Evolutionary conservation across 2,888 invertebrate species (phyloP), one percentile per base, ranked within the genome.

Genomic region (Nipponacmea schrenckii): DNA sequence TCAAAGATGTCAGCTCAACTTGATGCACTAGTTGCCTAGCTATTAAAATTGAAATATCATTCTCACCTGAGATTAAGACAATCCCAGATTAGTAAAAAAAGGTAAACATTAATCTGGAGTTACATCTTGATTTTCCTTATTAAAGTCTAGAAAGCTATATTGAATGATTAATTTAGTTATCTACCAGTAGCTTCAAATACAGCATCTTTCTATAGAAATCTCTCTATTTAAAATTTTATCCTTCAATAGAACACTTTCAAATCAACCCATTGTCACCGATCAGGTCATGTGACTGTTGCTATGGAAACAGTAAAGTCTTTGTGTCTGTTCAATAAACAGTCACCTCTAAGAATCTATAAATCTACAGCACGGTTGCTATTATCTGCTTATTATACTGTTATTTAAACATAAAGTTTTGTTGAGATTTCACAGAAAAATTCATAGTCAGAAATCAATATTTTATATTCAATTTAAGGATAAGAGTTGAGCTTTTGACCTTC

Each of bases 231-330:
- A 66, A 46, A 39, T 24, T 48, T 46, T 66, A 66, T 46, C 26
- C 44, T 66, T 66, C 45, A 44, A 66, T 45, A 66, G 45, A 45
- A 46, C 46, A 8, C n/a, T 66, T 45, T 66, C 20, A 26, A 45
- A 20, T 50, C 68, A 68, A 56, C 56, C 56, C 68, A 56, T 68
- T 68, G 68, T 68, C 68, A 68, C 56, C 44, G 69, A 24, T 64
- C 48, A 26, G 46, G 64, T 69, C 69, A 69, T 64, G 64, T 69
- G 69, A 69, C 64, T 64, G 69, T 69, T 69, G 69, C 64, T 64
- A 69, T 69, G 64, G 69, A 46, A 48, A 69, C 64, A 45, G 50
- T 69, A 45, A 44, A 27, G 64, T 48, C 69, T 69, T 64, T 69
- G 70, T 70, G 62, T 50, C 39, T 62, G 50, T 50, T 66, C 70